Conservation (phyloP, 2,888 invertebrate genomes). For the Mycalesis mineus region DNA sequence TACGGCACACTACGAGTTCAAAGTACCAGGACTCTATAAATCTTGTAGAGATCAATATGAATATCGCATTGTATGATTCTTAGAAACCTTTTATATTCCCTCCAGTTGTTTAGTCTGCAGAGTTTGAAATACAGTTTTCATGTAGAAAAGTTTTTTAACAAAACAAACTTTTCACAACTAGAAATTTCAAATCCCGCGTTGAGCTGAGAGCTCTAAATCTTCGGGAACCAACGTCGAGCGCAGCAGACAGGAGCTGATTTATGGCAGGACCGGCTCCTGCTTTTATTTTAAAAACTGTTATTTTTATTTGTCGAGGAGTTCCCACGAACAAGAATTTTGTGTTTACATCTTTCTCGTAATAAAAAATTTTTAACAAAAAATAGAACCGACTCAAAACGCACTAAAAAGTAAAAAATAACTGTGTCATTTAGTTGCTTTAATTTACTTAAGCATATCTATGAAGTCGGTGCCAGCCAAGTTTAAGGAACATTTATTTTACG, state of each 20-base stretch:
- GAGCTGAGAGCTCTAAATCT: constrained; percentile 38
- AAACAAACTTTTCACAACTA: constrained; percentile 14
- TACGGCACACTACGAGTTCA: too few species aligned
- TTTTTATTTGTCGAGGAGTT: constrained; percentile 21
- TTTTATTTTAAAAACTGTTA: constrained; percentile 23
- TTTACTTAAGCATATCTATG: too few species aligned
- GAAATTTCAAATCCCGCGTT: constrained; percentile 19
- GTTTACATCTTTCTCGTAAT: constrained; percentile 4
- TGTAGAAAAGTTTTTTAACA: constrained; percentile 2
- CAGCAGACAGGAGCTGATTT: constrained; percentile 34
- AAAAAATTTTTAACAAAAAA: too few species aligned
- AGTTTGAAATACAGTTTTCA: background rate
- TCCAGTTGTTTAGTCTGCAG: background rate
- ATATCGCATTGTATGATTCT: background rate
- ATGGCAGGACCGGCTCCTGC: constrained; percentile 26
- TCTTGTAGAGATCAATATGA: background rate
- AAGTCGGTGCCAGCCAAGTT: too few species aligned
- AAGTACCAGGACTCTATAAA: background rate
- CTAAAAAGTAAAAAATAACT: too few species aligned
- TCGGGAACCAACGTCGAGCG: constrained; percentile 28
- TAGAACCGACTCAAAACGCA: too few species aligned
- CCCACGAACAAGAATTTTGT: constrained; percentile 1
- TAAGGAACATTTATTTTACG: too few species aligned
- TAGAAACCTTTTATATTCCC: background rate
- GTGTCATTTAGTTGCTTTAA: too few species aligned